Evolutionary conservation across 35 echinoderm and acorn worm species (phyloP).

Genomic region (Apostichopus japonicus): DNA sequence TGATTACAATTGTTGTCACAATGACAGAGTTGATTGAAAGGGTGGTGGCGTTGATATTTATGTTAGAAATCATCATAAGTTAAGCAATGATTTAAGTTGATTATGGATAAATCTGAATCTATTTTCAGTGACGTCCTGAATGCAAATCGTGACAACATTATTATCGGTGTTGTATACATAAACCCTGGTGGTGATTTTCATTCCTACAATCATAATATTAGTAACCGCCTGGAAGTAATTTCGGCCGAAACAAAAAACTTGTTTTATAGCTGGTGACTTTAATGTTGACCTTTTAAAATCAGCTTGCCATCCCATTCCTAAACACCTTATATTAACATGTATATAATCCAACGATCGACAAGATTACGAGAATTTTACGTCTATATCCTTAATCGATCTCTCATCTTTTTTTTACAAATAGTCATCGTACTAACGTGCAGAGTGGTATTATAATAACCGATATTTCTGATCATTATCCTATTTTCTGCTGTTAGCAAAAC

Average conservation of each 20-base stretch:
- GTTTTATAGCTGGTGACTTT: background rate
- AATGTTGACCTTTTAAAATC: slow-evolving; percentile 24
- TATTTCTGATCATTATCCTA: background rate
- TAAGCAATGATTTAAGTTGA: background rate
- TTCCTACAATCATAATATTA: slow-evolving; percentile 19
- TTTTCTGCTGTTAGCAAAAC: background rate
- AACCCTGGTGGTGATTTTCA: background rate
- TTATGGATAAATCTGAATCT: background rate
- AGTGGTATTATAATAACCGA: background rate
- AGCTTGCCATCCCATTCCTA: background rate
- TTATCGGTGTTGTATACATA: background rate
- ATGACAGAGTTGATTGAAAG: background rate
- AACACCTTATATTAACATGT: background rate
- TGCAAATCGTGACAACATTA: background rate
- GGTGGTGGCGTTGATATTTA: slow-evolving; percentile 8
- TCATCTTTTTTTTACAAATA: background rate
- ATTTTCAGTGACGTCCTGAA: slow-evolving; percentile 11
- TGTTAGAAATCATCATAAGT: background rate
- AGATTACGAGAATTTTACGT: background rate
- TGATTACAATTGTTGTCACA: background rate
- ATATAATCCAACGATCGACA: background rate
- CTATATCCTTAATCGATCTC: background rate
- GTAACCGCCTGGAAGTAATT: slow-evolving; percentile 7
- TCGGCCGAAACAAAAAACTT: background rate
- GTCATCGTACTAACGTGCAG: background rate